These are phyloP conservation scores for Erpetoichthys calabaricus DNA, from an alignment of 2,797 vertebrate genomes.

Conservation along the genomic window DNA sequence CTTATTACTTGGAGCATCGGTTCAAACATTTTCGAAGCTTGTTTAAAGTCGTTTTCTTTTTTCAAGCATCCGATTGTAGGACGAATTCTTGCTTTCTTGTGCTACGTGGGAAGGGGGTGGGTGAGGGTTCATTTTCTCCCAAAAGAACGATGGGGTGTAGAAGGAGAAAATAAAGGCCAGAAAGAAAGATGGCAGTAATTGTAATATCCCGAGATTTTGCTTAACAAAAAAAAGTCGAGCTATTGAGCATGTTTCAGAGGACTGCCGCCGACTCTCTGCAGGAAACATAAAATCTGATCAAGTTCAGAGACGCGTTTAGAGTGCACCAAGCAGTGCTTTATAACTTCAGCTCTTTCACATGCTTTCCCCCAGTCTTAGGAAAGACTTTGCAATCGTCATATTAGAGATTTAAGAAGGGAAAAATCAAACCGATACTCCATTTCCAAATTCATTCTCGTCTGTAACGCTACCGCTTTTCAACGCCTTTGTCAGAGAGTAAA, in stretches of 20 bases:
- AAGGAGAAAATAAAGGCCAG: conserved; percentile 55
- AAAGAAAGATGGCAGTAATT: conserved; percentile 70
- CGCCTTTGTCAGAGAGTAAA: conserved; percentile 42
- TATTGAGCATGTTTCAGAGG: conserved; percentile 67
- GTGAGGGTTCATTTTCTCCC: conserved; percentile 23
- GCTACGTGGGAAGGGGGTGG: conserved; percentile 29
- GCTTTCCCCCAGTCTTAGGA: conserved; percentile 59
- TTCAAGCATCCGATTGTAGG: conserved; percentile 4
- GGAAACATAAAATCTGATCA: conserved; percentile 92
- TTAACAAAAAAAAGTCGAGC: conserved; percentile 48
- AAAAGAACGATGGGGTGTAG: conserved; percentile 58
- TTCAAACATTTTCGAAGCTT: too few species aligned
- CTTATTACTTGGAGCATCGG: too few species aligned
- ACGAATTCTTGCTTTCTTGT: conserved; percentile 38
- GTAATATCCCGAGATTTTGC: conserved; percentile 60
- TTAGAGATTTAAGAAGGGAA: conserved; percentile 43
- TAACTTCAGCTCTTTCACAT: conserved; percentile 70
- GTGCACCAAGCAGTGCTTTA: conserved; percentile 81
- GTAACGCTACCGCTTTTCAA: conserved; percentile 48
- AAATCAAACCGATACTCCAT: conserved; percentile 44
- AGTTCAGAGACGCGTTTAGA: conserved; percentile 86
- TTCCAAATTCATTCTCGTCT: conserved; percentile 44
- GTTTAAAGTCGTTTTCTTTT: too few species aligned
- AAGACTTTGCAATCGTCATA: conserved; percentile 71
- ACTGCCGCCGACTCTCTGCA: conserved; percentile 76